Evolutionary conservation across 2,113 vertebrate genomes (phyloP), one percentile per base, ranked within the genome.

Genomic region (Semicossyphus pulcher): DNA sequence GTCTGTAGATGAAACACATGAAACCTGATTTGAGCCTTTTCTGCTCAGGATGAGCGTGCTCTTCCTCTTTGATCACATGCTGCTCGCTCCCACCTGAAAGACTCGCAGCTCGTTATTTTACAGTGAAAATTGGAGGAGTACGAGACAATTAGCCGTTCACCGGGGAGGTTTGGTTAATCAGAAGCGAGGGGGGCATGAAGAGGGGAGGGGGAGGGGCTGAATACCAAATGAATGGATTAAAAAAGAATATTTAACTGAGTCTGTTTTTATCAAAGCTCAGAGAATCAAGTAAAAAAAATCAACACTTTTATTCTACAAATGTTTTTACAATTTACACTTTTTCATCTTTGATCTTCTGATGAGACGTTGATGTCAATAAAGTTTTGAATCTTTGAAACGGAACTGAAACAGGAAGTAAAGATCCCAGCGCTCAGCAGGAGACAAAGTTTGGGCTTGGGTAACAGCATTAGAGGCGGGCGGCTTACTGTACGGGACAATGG

Each of bases 401-500:
- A n/a, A n/a, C n/a, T n/a, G n/a, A n/a, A n/a, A n/a, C n/a, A n/a
- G n/a, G n/a, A n/a, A n/a, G n/a, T n/a, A n/a, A n/a, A n/a, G n/a
- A n/a, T n/a, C n/a, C n/a, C n/a, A n/a, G n/a, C n/a, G n/a, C n/a
- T n/a, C 15, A 62, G 14, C 58, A 51, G 26, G 48, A 68, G 64
- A 64, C 9, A 78, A 81, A 83, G 51, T 78, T 80, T 62, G 44
- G 60, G 53, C 20, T 68, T 7, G 29, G 67, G 45, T 85, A 82
- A 88, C 83, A 61, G 58, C 69, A 88, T 84, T 87, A 84, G 7
- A 62, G 60, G 6, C 32, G 61, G 41, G 66, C 4, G 4, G 86
- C 78, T 86, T 86, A 83, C 62, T 76, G 62, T 76, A 28, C n/a
- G 73, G 72, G 70, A 90, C 84, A 78, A 86, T 80, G 60, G 62